These are phyloP conservation scores for Ammodytes marinus DNA, from an alignment of 2,113 vertebrate species.

Conservation along the genomic window DNA sequence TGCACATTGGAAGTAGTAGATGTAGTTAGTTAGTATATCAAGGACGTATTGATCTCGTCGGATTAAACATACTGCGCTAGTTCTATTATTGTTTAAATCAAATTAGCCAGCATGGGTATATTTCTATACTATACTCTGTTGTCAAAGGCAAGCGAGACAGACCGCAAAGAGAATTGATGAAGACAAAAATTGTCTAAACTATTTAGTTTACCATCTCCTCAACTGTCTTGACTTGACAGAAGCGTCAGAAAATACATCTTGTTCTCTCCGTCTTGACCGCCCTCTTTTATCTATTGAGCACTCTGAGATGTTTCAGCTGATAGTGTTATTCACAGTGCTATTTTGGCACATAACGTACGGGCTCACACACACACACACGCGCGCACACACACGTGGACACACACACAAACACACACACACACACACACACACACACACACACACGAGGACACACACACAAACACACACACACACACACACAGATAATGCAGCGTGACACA, in stretches of 20 bases:
- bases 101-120: background rate
- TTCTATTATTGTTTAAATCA: background rate
- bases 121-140: background rate
- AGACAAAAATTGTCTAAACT: slow-evolving; percentile 1
- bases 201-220: slow-evolving; percentile 1
- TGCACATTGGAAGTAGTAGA: too few species aligned
- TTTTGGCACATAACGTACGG: slow-evolving; percentile 19
- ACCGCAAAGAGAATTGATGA: background rate
- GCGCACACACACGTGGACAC: background rate
- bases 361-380: background rate
- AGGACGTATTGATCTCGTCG: background rate
- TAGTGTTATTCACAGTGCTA: slow-evolving; percentile 9
- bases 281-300: slow-evolving; percentile 9
- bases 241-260: background rate
- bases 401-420: background rate
- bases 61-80: background rate
- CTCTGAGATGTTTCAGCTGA: slow-evolving; percentile 6
- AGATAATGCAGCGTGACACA: slow-evolving; percentile 45
- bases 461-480: background rate
- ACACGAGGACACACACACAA: background rate
- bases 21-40: background rate
- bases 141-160: slow-evolving; percentile 19
- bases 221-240: background rate
- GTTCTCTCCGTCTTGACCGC: slow-evolving; percentile 7
- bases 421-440: background rate